A percentile compares a stretch with the other conserved stretches of the same genome.
These are phyloP conservation scores for Lithobates pipiens DNA, from an alignment of 2,797 vertebrate species.

Conservation along the genomic window DNA sequence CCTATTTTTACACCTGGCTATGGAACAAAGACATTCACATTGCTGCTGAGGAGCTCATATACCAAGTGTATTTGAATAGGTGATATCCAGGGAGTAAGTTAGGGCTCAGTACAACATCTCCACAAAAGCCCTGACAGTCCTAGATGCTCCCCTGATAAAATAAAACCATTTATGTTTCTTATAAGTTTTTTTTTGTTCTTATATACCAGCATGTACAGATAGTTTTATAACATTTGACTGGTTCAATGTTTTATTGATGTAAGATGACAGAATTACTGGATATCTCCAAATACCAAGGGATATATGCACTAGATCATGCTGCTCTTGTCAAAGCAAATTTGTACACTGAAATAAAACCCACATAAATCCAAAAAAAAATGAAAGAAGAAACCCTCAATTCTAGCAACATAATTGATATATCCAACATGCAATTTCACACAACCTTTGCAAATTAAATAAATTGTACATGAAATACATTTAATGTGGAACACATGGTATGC, in stretches of 20 bases:
- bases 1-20: too few species aligned
- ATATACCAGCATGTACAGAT: background rate
- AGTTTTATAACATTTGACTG: background rate
- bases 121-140: background rate
- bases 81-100: background rate
- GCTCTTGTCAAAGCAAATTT: slow-evolving; percentile 6
- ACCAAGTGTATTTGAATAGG: too few species aligned
- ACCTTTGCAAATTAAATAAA: slow-evolving; percentile 3
- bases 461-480: background rate
- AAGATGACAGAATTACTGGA: background rate
- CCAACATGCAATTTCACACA: background rate
- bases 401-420: background rate
- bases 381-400: slow-evolving; percentile 18
- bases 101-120: background rate
- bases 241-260: background rate
- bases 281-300: background rate
- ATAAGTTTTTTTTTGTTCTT: background rate
- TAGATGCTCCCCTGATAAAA: background rate
- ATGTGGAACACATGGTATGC: background rate
- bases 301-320: slow-evolving; percentile 3
- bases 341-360: background rate
- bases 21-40: too few species aligned
- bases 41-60: too few species aligned
- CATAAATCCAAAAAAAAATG: background rate
- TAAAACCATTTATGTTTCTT: background rate